Evolutionary conservation across 2,797 vertebrate genomes (phyloP).

Genomic region (Manis crassicaudata): DNA sequence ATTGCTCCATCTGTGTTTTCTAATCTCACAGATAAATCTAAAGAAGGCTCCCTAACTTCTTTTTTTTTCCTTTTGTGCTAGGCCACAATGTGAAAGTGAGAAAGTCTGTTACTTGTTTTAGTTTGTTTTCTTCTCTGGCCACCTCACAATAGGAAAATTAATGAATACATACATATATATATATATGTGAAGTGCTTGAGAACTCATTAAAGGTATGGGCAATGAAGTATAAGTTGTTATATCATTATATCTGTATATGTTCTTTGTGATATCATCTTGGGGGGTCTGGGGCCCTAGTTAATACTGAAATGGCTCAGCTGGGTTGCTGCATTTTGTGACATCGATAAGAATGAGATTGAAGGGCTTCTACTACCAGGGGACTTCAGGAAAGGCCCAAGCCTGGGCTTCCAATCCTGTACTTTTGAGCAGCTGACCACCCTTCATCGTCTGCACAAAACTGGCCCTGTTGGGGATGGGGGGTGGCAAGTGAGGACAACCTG

Average conservation of each 20-base stretch:
- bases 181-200: background rate
- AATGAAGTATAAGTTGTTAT: background rate
- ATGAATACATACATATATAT: background rate
- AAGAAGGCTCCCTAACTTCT: background rate
- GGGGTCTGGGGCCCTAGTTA: background rate
- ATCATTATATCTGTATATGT: background rate
- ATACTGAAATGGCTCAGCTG: slow-evolving; percentile 54
- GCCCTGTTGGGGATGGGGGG: slow-evolving; percentile 84
- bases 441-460: slow-evolving; percentile 91
- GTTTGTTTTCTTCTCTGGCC: slow-evolving; percentile 17
- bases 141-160: background rate
- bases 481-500: slow-evolving; percentile 87
- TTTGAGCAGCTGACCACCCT: slow-evolving; percentile 85
- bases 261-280: background rate
- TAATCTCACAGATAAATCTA: slow-evolving; percentile 17
- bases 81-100: background rate
- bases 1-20: slow-evolving; percentile 24
- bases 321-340: slow-evolving; percentile 90
- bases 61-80: background rate
- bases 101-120: background rate
- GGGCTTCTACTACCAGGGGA: slow-evolving; percentile 92
- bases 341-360: slow-evolving; percentile 92
- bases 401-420: slow-evolving; percentile 87
- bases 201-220: background rate
- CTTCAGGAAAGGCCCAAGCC: slow-evolving; percentile 91